Base-by-base conservation (phyloP, 1,140 invertebrate species). In the Lucilia sericata region DNA sequence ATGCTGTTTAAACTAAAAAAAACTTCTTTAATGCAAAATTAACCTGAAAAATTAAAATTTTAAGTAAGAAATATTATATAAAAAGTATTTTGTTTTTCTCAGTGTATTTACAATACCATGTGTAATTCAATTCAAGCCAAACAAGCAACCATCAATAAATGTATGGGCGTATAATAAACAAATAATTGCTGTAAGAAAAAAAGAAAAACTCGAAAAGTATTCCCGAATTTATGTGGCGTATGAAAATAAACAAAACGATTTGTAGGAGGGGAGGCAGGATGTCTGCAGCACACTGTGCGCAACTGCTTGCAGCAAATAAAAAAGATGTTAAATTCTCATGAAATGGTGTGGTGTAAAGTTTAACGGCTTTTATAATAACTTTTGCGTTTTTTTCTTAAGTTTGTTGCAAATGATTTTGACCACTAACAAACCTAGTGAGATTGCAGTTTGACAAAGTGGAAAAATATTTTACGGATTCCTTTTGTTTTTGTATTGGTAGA, bases 101-200 rank as follows among this genome's bases (percentile, higher is more conserved):
- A 8, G 42, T 42, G 42, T 42, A 42, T 10, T 42, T 42, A 42
- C 42, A 42, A 42, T 30, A 30, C 25, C 25, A 1, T 30, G 25
- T 30, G 25, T 30, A 30, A 30, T 30, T 30, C 25, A 30, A 30
- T 30, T 30, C n/a, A 10, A 25, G 1, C 2, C 74, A 76, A 42
- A 76, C 12, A 34, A 34, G 2, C 42, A 13, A 5, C 30, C 34
- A 76, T 36, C 21, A 14, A 21, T 36, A 34, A 76, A 9, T 76
- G 74, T 42, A 76, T 76, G 74, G 74, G 74, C 74, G 74, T 76
- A 76, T 42, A 76, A 76, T 76, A 76, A 76, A 76, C 74, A 17
- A 76, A 47, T 76, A 76, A 76, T 76, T 76, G 74, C 74, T 30
- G 30, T 30, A 21, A 30, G 5, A 75, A 75, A 75, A 76, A 34